Evolutionary conservation across 1,140 invertebrate genomes (phyloP), one percentile per base, ranked within the genome.

Genomic region (Drosophila gunungcola): DNA sequence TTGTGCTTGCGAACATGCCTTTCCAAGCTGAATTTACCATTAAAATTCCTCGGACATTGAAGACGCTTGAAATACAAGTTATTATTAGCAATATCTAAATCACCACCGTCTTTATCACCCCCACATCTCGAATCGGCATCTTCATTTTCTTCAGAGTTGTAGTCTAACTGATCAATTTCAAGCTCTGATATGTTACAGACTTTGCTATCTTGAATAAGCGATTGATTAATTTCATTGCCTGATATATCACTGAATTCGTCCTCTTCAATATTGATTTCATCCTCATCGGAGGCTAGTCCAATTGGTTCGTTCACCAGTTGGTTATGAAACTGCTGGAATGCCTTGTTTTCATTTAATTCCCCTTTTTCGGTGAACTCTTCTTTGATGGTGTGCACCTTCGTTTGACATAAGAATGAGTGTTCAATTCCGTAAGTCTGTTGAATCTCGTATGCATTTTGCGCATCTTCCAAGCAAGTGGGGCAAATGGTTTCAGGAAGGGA

Each of bases 401-500:
- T n/a, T 13, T n/a, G 27, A 27, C 11, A 9, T 2, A 21, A 6
- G 13, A 38, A 38, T 54, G 38, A 11, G 34, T 25, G 11, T 5
- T 29, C 46, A 2, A 12, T n/a, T n/a, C n/a, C n/a, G n/a, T n/a
- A n/a, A n/a, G n/a, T n/a, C n/a, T n/a, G n/a, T n/a, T n/a, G n/a
- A n/a, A n/a, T n/a, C 9, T 58, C 29, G 12, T 25, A 48, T 11
- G 16, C 25, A 10, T 25, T 34, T 21, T n/a, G 13, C n/a, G 43
- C 43, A 25, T 48, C 56, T 32, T 49, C 7, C 9, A 58, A 6
- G 43, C 56, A 58, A 7, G 11, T 3, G 3, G 3, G 16, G 29
- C 56, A 58, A 0, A 58, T 58, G 29, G 2, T 25, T 46, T 58
- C 56, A 6, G 56, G 43, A 4, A 57, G 43, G 4, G 43, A 58